phyloP scores from a whole-genome alignment of 1,140 invertebrate species.

The Ips nitidus region DNA sequence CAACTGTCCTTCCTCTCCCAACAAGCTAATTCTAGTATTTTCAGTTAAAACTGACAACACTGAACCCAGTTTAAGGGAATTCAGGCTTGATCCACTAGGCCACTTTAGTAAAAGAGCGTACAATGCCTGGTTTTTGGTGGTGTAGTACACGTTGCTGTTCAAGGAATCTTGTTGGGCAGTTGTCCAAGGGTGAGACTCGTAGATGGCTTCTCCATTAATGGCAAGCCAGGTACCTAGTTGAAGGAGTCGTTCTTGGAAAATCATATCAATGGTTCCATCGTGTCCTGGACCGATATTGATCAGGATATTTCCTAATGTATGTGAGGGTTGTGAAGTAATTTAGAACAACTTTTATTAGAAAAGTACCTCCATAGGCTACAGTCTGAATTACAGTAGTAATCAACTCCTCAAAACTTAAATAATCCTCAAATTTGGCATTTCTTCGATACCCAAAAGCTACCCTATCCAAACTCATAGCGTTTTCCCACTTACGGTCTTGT shows the following conservation, averaged over 20 bases:
- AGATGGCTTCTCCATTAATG: constrained; percentile 89
- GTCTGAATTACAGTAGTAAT: constrained; percentile 74
- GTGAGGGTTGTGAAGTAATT: neutral
- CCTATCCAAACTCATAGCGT: constrained; percentile 87
- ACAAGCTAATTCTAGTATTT: neutral
- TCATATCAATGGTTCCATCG: constrained; percentile 82
- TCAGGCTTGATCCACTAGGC: neutral
- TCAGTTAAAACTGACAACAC: neutral
- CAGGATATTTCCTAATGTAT: constrained; percentile 72
- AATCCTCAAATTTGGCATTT: constrained; percentile 71
- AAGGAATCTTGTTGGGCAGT: neutral
- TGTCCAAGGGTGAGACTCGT: constrained; percentile 72
- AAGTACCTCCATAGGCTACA: constrained; percentile 79
- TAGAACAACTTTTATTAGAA: constrained; percentile 5
- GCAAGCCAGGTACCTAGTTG: constrained; percentile 76
- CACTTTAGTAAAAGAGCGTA: neutral
- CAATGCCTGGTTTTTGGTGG: neutral
- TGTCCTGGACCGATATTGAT: constrained; percentile 91
- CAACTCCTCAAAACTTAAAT: constrained; percentile 71
- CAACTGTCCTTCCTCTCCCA: neutral
- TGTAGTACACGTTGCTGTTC: neutral
- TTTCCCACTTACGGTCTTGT: constrained; percentile 85
- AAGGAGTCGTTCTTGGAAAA: constrained; percentile 85
- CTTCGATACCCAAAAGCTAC: constrained; percentile 88
- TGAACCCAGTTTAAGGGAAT: neutral